Conservation (phyloP, 2,113 vertebrate genomes). For the Sapajus apella region DNA sequence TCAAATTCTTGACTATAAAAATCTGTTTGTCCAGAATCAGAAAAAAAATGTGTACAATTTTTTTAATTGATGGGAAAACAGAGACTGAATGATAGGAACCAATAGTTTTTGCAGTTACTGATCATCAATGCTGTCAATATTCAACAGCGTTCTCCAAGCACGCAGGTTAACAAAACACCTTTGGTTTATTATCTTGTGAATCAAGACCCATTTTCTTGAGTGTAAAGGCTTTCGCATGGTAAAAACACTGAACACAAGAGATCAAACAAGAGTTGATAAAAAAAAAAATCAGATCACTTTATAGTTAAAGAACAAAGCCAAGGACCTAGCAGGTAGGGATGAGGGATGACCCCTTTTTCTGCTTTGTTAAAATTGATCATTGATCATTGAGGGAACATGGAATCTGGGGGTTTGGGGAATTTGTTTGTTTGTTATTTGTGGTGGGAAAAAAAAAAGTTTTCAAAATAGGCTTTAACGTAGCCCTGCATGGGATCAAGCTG, state of each 20-base stretch:
- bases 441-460: background rate
- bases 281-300: background rate
- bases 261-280: background rate
- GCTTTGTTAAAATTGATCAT: background rate
- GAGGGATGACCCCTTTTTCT: accelerated
- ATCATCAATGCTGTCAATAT: background rate
- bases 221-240: background rate
- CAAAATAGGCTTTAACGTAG: background rate
- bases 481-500: background rate
- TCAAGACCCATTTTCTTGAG: background rate
- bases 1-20: background rate
- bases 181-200: background rate
- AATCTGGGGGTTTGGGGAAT: background rate
- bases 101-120: background rate
- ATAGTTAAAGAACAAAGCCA: background rate
- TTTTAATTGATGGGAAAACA: background rate
- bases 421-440: background rate
- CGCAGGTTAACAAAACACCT: background rate
- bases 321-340: accelerated
- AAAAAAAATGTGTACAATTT: background rate
- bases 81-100: background rate
- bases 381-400: background rate
- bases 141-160: background rate
- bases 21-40: background rate
- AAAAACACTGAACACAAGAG: background rate